Evolutionary conservation across 2,113 vertebrate species (phyloP), one percentile per base, ranked within the genome.

Genomic region (Chunga burmeisteri): DNA sequence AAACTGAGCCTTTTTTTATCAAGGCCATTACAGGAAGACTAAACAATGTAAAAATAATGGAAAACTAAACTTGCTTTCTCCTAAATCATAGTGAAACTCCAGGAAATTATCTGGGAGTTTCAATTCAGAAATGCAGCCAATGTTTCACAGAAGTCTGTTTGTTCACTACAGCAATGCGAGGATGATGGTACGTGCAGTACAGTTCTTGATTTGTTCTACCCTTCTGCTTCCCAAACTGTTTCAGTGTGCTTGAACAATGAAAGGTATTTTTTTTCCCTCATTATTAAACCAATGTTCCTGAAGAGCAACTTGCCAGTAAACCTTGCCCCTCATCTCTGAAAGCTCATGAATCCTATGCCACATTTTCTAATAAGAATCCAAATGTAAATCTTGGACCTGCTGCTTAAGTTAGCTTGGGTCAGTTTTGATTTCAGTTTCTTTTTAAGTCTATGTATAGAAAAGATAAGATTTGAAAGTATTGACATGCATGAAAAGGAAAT

Each of bases 401-500:
- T 46, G 46, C 12, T 61, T 38, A 74, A 62, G 38, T 75, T 59
- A 74, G 18, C 27, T 62, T 5, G 4, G 4, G 26, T 73, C 3
- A 36, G 49, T 71, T 86, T 53, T 71, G 19, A 62, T 63, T 86
- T 72, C n/a, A 55, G 26, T 11, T 22, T 63, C 77, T 77, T 71
- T 74, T 30, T 17, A 62, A 53, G 11, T 73, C 16, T 86, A 0
- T 26, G 3, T 58, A 0, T 67, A 77, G 19, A 61, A 62, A 84
- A 70, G 67, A 11, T 67, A 50, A 62, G n/a, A 73, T 88, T 53
- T 66, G 22, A 27, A 68, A 56, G 26, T 65, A 40, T 23, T 40
- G 23, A 46, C 2, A 2, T 1, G 1, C 26, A 20, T 50, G 40
- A 29, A 62, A 67, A 71, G 11, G 16, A 15, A 3, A 1, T 55